Conservation (phyloP, 2,797 vertebrate species). For the Pseudochirops corinnae region DNA sequence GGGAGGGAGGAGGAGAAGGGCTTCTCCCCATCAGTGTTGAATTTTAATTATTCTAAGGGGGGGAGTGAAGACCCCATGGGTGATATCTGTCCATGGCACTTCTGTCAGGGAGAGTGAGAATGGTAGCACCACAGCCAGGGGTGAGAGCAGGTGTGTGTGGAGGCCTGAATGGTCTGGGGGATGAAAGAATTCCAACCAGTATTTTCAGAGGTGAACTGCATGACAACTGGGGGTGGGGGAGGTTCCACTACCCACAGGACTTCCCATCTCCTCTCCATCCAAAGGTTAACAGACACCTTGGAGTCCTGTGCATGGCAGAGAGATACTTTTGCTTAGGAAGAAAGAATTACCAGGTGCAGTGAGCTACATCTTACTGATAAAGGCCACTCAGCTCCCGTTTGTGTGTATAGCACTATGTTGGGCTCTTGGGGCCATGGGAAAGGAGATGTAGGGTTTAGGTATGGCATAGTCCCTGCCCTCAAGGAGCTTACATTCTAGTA, state of each 20-base stretch:
- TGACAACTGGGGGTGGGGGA: background rate
- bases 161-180: background rate
- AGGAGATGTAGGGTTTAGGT: background rate
- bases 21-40: conserved; percentile 62
- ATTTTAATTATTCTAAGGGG: conserved; percentile 72
- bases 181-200: background rate
- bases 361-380: background rate
- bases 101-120: background rate
- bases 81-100: conserved; percentile 24
- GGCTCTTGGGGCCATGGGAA: background rate
- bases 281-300: background rate
- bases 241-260: background rate
- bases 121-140: background rate
- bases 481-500: background rate
- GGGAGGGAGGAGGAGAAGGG: conserved; percentile 7
- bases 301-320: background rate
- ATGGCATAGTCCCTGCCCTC: background rate
- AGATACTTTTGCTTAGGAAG: background rate
- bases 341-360: background rate
- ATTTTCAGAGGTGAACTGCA: background rate
- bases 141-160: background rate
- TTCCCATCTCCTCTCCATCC: background rate
- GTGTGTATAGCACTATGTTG: background rate
- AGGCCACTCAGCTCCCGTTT: background rate
- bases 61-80: conserved; percentile 12